Conservation (phyloP, 2,113 vertebrate species). For the Syngnathus floridae region DNA sequence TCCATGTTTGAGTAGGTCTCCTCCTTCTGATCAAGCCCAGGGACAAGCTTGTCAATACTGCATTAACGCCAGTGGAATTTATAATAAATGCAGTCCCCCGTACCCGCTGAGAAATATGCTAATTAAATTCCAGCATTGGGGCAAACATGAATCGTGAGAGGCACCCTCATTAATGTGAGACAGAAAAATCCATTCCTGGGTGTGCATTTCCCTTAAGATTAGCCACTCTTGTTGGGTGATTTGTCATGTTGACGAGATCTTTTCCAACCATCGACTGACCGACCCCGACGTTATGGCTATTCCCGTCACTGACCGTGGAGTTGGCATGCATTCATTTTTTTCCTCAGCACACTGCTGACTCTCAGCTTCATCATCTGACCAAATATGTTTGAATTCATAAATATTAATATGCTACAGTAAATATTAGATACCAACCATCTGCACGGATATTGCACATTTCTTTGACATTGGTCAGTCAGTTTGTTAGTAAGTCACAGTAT, state of each 20-base stretch:
- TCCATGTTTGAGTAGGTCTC: slow-evolving; percentile 8
- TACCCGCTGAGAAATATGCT: slow-evolving; percentile 37
- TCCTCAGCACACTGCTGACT: neutral
- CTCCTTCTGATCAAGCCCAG: slow-evolving; percentile 21
- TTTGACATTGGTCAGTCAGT: no score
- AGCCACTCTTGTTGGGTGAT: slow-evolving; percentile 30
- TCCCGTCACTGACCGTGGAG: slow-evolving; percentile 26
- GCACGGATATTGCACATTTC: neutral
- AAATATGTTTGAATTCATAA: neutral
- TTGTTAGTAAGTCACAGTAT: no score
- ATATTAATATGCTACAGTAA: neutral
- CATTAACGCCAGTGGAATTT: slow-evolving; percentile 37
- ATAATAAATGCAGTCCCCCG: slow-evolving; percentile 28
- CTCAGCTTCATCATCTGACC: neutral
- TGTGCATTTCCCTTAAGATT: slow-evolving; percentile 45
- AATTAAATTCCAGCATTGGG: slow-evolving; percentile 47
- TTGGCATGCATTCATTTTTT: slow-evolving; percentile 13
- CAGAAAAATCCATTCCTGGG: slow-evolving; percentile 60
- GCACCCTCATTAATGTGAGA: slow-evolving; percentile 58
- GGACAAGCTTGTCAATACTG: slow-evolving; percentile 40
- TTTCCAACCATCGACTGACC: slow-evolving; percentile 29
- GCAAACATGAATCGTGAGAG: slow-evolving; percentile 61
- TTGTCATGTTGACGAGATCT: slow-evolving; percentile 34
- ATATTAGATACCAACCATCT: neutral
- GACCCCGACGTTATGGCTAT: slow-evolving; percentile 9